A percentile compares a stretch with the other conserved stretches of the same genome.
Evolutionary conservation across 2,888 invertebrate species (phyloP).

Genomic region (Adela reaumurella): DNA sequence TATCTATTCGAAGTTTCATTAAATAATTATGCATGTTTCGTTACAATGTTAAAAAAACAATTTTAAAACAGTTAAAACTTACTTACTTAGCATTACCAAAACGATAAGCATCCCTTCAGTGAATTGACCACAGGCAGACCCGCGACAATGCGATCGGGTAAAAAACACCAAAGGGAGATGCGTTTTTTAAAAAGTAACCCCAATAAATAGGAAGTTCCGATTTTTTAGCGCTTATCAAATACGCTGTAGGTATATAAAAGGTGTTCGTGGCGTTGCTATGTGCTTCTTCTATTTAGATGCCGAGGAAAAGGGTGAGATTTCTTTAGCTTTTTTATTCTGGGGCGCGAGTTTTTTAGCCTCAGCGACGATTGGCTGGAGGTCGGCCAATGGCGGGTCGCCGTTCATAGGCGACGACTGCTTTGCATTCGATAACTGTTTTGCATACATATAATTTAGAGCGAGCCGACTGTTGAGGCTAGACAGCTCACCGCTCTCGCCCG

Average conservation of each 20-base stretch:
- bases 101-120: neutral
- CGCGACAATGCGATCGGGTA: neutral
- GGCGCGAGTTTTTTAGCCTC: conserved; percentile 9
- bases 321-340: conserved; percentile 8
- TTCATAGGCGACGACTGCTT: neutral
- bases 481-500: neutral
- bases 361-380: conserved; percentile 9
- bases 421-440: neutral
- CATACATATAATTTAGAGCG: neutral
- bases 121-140: neutral
- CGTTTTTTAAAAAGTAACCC: neutral
- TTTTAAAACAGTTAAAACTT: too few relatives aligned
- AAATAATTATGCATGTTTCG: too few relatives aligned
- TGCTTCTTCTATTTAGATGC: neutral
- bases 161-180: neutral
- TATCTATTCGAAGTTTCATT: too few relatives aligned
- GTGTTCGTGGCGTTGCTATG: neutral
- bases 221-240: neutral
- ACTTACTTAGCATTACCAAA: too few relatives aligned
- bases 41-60: too few relatives aligned
- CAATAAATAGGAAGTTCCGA: neutral
- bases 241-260: neutral
- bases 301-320: neutral
- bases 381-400: conserved; percentile 4
- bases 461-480: too few relatives aligned